Evolutionary conservation across 1,140 invertebrate genomes (phyloP).

Genomic region (Bombus polaris): DNA sequence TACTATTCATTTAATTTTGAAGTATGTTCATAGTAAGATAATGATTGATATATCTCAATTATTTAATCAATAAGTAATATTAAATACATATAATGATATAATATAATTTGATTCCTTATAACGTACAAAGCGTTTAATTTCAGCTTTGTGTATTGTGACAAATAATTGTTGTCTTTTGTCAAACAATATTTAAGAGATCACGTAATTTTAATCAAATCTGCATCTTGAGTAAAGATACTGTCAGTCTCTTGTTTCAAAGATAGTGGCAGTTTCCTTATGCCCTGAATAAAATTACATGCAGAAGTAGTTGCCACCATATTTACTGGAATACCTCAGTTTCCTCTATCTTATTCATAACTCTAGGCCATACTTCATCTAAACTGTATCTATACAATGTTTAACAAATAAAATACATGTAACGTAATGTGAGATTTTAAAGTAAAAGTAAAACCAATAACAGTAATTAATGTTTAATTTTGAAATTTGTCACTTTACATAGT

Average conservation of each 20-base stretch:
- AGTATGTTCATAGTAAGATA: conserved; percentile 23
- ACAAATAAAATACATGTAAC: conserved; percentile 18
- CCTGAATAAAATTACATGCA: conserved; percentile 55
- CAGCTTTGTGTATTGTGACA: conserved; percentile 5
- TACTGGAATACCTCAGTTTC: conserved; percentile 23
- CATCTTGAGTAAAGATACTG: conserved; percentile 54
- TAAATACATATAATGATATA: background rate
- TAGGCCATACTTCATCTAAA: conserved; percentile 61
- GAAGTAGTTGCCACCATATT: conserved; percentile 30
- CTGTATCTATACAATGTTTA: conserved; percentile 34
- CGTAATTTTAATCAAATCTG: conserved; percentile 30
- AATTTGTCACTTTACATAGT: conserved; percentile 81
- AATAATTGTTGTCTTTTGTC: conserved; percentile 21
- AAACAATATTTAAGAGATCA: conserved; percentile 8
- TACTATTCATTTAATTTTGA: conserved; percentile 15
- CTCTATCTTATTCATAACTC: conserved; percentile 41
- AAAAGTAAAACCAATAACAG: conserved; percentile 77
- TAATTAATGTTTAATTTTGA: conserved; percentile 83
- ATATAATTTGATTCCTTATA: conserved; percentile 35
- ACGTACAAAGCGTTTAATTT: conserved; percentile 9
- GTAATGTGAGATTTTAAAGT: conserved; percentile 61
- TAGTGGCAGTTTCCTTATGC: conserved; percentile 69
- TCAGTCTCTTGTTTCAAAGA: conserved; percentile 70
- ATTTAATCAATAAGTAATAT: conserved; percentile 24
- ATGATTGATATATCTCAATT: conserved; percentile 2